Conservation (phyloP, 2,888 invertebrate species). For the Pycnomerus fuliginosus region DNA sequence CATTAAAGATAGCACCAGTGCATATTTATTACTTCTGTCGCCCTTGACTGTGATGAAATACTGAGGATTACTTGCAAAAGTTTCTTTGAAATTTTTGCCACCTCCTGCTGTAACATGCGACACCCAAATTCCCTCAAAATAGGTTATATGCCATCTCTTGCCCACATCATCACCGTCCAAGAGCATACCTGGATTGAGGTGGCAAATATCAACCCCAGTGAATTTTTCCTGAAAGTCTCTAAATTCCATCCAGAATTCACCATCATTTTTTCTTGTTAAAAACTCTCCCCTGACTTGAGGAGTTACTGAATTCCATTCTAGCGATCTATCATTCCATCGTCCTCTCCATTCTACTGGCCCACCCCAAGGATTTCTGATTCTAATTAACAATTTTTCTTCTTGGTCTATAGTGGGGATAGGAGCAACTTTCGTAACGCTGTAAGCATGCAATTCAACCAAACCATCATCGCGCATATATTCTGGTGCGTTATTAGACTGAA, state of each 20-base stretch:
- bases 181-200: conserved; percentile 54
- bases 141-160: conserved; percentile 54
- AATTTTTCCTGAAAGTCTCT: conserved; percentile 56
- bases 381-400: conserved; percentile 39
- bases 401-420: not conserved
- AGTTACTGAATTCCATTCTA: conserved; percentile 33
- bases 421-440: conserved; percentile 64
- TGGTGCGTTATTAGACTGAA: conserved; percentile 60
- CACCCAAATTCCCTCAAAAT: conserved; percentile 57
- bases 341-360: conserved; percentile 72
- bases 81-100: conserved; percentile 6
- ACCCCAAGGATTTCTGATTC: conserved; percentile 73
- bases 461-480: conserved; percentile 54
- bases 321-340: conserved; percentile 70
- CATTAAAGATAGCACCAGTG: conserved; percentile 89
- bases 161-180: conserved; percentile 40
- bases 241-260: conserved; percentile 64
- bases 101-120: conserved; percentile 58
- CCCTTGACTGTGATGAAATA: conserved; percentile 75
- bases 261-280: conserved; percentile 53
- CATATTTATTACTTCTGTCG: conserved; percentile 85
- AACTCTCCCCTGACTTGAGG: conserved; percentile 49
- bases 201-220: conserved; percentile 58
- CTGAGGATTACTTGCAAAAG: conserved; percentile 70
- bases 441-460: conserved; percentile 69